These are phyloP conservation scores for Echinometra lucunter DNA, from an alignment of 53 echinoderm and acorn worm genomes.

Conservation along the genomic window DNA sequence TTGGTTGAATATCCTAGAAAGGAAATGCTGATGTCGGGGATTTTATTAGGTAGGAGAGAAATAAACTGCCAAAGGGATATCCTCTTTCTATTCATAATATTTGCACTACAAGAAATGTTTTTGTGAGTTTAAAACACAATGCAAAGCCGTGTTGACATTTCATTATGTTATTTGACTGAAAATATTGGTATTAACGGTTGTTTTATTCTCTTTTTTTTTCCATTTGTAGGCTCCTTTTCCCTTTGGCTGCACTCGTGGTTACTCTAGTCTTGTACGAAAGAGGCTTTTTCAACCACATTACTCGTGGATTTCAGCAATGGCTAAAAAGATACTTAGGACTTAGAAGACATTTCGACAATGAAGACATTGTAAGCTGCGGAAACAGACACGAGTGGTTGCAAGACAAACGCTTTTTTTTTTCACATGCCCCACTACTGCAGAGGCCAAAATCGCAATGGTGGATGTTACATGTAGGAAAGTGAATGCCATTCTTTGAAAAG, in stretches of 20 bases:
- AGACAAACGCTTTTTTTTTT: not conserved
- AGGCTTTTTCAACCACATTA: not conserved
- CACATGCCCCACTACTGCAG: not conserved
- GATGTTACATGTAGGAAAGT: not conserved
- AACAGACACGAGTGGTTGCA: not conserved
- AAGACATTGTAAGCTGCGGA: not conserved
- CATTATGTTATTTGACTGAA: slow-evolving; percentile 20
- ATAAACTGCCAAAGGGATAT: not conserved
- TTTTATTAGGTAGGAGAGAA: not conserved
- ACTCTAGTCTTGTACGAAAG: not conserved
- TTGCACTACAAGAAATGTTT: slow-evolving; percentile 17
- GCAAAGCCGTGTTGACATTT: not conserved
- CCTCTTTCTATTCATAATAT: slow-evolving; percentile 25
- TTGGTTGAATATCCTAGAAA: slow-evolving; percentile 6
- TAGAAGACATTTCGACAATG: not conserved
- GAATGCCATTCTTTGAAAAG: not conserved
- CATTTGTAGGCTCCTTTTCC: not conserved
- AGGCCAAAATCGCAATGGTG: not conserved
- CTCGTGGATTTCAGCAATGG: not conserved
- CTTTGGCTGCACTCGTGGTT: not conserved
- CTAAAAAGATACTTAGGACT: not conserved
- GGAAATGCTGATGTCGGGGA: slow-evolving; percentile 11
- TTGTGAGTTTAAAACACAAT: slow-evolving; percentile 35
- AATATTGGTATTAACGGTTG: slow-evolving; percentile 39
- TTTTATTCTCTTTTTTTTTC: not conserved